Percentiles rank a stretch among this genome's conserved stretches.
Evolutionary conservation across 2,797 vertebrate species (phyloP).

Genomic region (Allobates femoralis): DNA sequence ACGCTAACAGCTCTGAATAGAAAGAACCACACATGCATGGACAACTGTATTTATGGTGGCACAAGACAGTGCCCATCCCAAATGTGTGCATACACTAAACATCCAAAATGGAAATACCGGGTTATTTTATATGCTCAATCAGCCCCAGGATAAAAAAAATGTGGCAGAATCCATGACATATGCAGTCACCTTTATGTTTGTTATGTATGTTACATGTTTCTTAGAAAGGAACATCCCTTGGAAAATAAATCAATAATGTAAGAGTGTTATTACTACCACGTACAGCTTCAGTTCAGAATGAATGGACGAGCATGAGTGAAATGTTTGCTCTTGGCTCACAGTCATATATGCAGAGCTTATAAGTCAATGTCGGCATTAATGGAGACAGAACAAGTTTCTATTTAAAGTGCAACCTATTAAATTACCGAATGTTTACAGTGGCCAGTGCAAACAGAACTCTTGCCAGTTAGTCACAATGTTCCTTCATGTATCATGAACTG

Average conservation of each 20-base stretch:
- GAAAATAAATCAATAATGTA: not conserved
- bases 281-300: not conserved
- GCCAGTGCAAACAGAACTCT: not conserved
- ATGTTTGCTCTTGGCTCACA: not conserved
- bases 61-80: too few species aligned
- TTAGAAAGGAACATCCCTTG: not conserved
- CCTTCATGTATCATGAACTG: not conserved
- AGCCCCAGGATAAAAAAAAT: too few species aligned
- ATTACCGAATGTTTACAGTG: not conserved
- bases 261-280: not conserved
- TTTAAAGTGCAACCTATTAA: constrained; percentile 24
- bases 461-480: constrained; percentile 42
- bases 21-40: too few species aligned
- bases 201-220: not conserved
- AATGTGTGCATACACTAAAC: too few species aligned
- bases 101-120: too few species aligned
- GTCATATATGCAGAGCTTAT: not conserved
- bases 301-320: constrained; percentile 15
- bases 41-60: too few species aligned
- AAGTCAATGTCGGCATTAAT: constrained; percentile 38
- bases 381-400: constrained; percentile 28
- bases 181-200: too few species aligned
- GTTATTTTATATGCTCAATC: too few species aligned
- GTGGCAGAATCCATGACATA: too few species aligned
- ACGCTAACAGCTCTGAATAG: too few species aligned